phyloP scores from a whole-genome alignment of 2,113 vertebrate genomes.

The Dermatemys mawii region DNA sequence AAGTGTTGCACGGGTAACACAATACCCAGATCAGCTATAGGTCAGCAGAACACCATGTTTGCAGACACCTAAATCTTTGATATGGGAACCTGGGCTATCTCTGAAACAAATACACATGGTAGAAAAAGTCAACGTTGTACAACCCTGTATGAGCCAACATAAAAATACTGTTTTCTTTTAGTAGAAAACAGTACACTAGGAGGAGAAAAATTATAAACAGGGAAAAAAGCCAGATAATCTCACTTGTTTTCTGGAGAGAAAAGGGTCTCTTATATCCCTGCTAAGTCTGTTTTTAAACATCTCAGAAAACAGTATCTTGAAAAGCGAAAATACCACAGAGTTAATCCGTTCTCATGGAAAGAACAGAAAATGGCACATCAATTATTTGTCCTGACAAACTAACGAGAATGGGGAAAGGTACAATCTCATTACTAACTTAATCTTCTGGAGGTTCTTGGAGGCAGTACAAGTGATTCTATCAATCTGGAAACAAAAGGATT shows the following conservation, averaged over 20 bases:
- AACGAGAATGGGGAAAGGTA: slow-evolving; percentile 37
- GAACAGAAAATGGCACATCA: slow-evolving; percentile 50
- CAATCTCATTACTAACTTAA: slow-evolving; percentile 68
- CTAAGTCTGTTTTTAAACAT: neutral
- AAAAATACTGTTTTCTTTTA: neutral
- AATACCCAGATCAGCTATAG: too few species aligned
- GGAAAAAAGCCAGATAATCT: too few species aligned
- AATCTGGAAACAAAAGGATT: slow-evolving; percentile 59
- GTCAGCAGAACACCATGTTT: too few species aligned
- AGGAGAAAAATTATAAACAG: rapidly evolving
- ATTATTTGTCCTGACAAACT: slow-evolving; percentile 60
- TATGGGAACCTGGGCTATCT: neutral
- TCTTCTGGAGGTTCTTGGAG: slow-evolving; percentile 59
- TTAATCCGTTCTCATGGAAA: slow-evolving; percentile 22
- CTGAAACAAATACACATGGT: neutral
- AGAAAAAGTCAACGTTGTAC: neutral
- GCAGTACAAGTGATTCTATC: slow-evolving; percentile 56
- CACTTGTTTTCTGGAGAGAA: neutral
- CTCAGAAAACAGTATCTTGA: neutral
- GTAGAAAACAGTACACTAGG: neutral
- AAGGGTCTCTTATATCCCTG: neutral
- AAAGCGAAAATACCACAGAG: neutral
- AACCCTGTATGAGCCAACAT: rapidly evolving
- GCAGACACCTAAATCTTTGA: neutral
- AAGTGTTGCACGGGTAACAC: neutral